Percentiles rank a stretch among this genome's conserved stretches.
phyloP scores from a whole-genome alignment of 2,797 vertebrate genomes.

The Acipenser ruthenus region DNA sequence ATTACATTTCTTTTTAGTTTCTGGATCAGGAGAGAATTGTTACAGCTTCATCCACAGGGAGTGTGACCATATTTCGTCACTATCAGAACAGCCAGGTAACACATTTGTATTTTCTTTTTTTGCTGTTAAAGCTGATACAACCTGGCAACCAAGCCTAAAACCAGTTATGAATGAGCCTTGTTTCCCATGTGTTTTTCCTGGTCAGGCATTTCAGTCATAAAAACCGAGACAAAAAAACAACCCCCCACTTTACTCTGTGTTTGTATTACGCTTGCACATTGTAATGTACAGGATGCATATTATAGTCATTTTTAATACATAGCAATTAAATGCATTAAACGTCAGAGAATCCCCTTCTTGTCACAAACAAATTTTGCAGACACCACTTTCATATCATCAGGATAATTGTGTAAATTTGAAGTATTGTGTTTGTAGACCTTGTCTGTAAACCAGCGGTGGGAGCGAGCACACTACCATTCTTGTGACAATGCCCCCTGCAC shows the following conservation, averaged over 20 bases:
- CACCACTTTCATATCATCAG: too few relatives aligned
- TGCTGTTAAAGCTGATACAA: not conserved
- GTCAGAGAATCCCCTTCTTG: too few relatives aligned
- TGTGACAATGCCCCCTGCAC: slow-evolving; percentile 79
- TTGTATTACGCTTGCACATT: too few relatives aligned
- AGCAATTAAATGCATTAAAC: too few relatives aligned
- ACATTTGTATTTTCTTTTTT: not conserved
- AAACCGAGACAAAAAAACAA: too few relatives aligned
- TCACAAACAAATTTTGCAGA: too few relatives aligned
- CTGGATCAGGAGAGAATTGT: slow-evolving; percentile 87
- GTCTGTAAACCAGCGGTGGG: slow-evolving; percentile 71
- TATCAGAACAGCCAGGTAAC: slow-evolving; percentile 77
- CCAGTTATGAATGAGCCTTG: not conserved
- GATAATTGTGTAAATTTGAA: not conserved
- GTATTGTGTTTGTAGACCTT: slow-evolving; percentile 54
- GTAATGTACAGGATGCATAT: too few relatives aligned
- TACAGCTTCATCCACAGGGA: slow-evolving; percentile 82
- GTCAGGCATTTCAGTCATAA: too few relatives aligned
- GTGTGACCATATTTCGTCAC: slow-evolving; percentile 75
- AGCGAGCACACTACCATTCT: slow-evolving; percentile 69
- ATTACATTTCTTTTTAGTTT: slow-evolving; percentile 59
- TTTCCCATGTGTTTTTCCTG: not conserved
- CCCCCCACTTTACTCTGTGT: too few relatives aligned
- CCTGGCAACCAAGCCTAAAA: not conserved
- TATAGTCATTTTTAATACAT: too few relatives aligned